Evolutionary conservation across 2,797 vertebrate species (phyloP).

Genomic region (Acrocephalus scirpaceus): DNA sequence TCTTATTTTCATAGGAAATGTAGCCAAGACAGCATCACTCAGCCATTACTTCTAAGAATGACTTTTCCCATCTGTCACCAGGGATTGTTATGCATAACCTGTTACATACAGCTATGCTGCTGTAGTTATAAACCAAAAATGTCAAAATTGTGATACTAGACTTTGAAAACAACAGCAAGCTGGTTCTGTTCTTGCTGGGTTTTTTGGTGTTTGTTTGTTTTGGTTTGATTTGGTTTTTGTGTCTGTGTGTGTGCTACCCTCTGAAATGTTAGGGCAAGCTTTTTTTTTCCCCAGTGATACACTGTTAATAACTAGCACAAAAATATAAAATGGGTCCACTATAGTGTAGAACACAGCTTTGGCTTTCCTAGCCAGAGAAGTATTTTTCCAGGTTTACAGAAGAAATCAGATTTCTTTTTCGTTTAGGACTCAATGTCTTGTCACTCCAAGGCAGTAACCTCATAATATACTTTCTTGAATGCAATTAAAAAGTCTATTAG

Average conservation of each 20-base stretch:
- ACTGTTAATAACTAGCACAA: not conserved
- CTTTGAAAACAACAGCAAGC: not conserved
- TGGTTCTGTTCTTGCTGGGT: too few relatives aligned
- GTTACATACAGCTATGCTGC: not conserved
- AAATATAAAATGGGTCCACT: not conserved
- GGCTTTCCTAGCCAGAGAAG: not conserved
- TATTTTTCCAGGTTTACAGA: not conserved
- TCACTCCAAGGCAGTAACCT: conserved; percentile 19
- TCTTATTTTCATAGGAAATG: not conserved
- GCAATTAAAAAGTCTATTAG: conserved; percentile 39
- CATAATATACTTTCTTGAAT: not conserved
- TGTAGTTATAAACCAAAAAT: conserved; percentile 21
- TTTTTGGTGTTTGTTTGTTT: too few relatives aligned
- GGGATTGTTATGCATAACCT: conserved; percentile 48
- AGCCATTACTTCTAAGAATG: conserved; percentile 46
- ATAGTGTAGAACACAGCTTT: not conserved
- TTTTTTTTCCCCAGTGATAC: not conserved
- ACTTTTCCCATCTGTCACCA: conserved; percentile 22
- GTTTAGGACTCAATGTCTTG: not conserved
- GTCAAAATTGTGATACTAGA: not conserved
- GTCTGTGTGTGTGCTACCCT: fast-evolving
- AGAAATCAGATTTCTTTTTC: not conserved
- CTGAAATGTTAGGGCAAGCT: not conserved
- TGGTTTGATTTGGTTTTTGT: too few relatives aligned
- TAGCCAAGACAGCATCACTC: not conserved